Conservation (phyloP, 2,888 invertebrate species). For the Harpalus rubripes region DNA sequence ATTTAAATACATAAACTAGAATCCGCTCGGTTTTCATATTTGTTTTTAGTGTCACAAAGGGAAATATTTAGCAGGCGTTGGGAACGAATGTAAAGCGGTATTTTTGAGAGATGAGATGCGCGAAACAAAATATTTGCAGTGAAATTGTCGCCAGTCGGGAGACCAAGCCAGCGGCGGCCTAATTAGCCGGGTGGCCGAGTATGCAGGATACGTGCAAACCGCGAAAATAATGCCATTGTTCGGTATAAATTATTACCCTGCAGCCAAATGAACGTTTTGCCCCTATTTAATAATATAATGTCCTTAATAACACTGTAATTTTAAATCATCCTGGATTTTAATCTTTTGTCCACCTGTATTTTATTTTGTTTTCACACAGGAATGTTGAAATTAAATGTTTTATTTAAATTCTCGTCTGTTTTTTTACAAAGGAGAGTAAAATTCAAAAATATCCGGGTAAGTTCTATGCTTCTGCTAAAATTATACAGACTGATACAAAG, state of each 20-base stretch:
- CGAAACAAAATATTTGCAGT: conserved; percentile 8
- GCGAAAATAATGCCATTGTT: conserved; percentile 19
- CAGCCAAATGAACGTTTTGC: conserved; percentile 8
- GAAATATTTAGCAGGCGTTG: conserved; percentile 1
- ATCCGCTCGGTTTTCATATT: background rate
- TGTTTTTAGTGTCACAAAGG: background rate
- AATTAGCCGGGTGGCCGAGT: conserved; percentile 1
- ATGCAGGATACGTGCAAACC: background rate
- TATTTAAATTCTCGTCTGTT: too few relatives aligned
- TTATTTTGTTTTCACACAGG: background rate
- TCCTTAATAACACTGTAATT: conserved; percentile 1
- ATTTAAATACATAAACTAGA: background rate
- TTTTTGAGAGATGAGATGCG: conserved; percentile 1
- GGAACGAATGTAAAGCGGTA: background rate
- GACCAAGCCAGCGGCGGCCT: background rate
- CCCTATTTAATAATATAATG: conserved; percentile 6
- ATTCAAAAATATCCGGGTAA: too few relatives aligned
- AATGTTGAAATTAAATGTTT: too few relatives aligned
- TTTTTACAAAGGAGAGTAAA: too few relatives aligned
- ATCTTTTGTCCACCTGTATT: conserved; percentile 14
- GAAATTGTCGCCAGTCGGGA: background rate
- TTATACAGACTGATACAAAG: too few relatives aligned
- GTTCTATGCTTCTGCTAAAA: too few relatives aligned
- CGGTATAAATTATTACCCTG: conserved; percentile 15
- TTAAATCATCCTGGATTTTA: conserved; percentile 4